Evolutionary conservation across 2,888 invertebrate species (phyloP), one percentile per base, ranked within the genome.

Genomic region (Tipula vernalis): DNA sequence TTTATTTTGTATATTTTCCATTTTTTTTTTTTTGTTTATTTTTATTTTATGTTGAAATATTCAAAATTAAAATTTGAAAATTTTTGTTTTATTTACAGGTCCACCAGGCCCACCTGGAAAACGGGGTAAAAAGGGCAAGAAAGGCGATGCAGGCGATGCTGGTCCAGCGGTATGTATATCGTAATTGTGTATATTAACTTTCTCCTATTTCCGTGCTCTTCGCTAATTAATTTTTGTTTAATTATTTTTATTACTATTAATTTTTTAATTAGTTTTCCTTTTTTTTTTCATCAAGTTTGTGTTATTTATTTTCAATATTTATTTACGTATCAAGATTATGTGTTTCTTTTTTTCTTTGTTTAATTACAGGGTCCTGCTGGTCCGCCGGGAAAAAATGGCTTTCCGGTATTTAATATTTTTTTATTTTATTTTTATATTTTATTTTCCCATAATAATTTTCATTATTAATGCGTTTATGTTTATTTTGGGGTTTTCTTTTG

Each of bases 121-220:
- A 92, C 93, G 96, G 90, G 97, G 97, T 89, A 95, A 96, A 91
- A 96, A 96, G 90, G 98, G 97, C 89, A 97, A 96, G 92, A 97
- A 96, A 90, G 98, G 98, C 28, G 97, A 97, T 90, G 90, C 94
- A 15, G 98, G 98, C 88, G 97, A 96, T 89, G 92, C 95, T 36
- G 96, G 97, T 86, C 94, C 95, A 88, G 92, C 95, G 93, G 97
- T 97, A 93, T 95, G 96, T 94, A 89, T 13, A n/a, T 10, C 18
- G 8, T 28, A 71, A 1, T 57, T 28, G 0, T 28, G 28, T 28
- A 28, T 6, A 6, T 36, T 13, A 51, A 71, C 18, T 12, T 28
- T 0, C 1, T n/a, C n/a, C 44, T 44, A 44, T 10, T 18, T 86
- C 4, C 36, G 28, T 4, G 18, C n/a, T 28, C 10, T 71, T 71